Conservation (phyloP, 2,888 invertebrate genomes). For the Toxonevra muliebris region DNA sequence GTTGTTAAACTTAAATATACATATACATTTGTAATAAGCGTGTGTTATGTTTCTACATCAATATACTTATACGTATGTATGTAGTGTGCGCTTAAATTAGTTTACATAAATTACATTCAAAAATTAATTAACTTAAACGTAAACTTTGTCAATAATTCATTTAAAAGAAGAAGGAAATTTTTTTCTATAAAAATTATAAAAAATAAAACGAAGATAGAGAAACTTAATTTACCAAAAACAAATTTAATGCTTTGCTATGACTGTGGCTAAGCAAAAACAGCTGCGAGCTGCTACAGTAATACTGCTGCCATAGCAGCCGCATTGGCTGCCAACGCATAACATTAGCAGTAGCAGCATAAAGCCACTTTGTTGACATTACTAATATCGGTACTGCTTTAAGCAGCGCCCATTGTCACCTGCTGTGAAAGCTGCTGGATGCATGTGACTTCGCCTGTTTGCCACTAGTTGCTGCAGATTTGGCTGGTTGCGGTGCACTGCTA, state of each 20-base stretch:
- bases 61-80: too few species aligned
- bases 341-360: conserved; percentile 30
- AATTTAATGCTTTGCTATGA: background rate
- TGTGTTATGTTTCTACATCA: too few species aligned
- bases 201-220: background rate
- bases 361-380: background rate
- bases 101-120: background rate
- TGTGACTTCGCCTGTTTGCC: conserved; percentile 59
- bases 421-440: conserved; percentile 52
- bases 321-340: conserved; percentile 13
- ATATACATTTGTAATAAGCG: too few species aligned
- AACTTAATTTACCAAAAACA: background rate
- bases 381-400: conserved; percentile 31
- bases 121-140: background rate
- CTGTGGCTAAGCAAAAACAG: background rate
- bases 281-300: background rate
- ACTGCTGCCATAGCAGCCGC: background rate
- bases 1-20: background rate
- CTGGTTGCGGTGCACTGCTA: conserved; percentile 35
- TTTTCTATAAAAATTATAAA: conserved; percentile 16
- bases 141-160: background rate
- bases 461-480: conserved; percentile 41
- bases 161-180: background rate
- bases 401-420: conserved; percentile 62
- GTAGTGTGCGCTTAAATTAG: background rate